phyloP scores from a whole-genome alignment of 2,113 vertebrate genomes.

The Myotis davidii region DNA sequence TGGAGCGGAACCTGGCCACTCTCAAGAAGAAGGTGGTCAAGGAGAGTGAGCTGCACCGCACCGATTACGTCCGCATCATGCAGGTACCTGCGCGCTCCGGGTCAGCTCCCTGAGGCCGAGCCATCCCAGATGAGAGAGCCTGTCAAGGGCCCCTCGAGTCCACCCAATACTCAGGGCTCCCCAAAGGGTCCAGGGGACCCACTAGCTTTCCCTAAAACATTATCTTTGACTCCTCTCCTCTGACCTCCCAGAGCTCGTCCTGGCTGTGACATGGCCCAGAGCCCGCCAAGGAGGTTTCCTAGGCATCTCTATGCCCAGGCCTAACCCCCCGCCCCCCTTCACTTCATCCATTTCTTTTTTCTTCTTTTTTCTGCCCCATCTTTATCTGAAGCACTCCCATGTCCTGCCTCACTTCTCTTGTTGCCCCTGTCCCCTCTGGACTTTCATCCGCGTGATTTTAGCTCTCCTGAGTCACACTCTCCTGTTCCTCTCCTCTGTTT shows the following conservation, averaged over 20 bases:
- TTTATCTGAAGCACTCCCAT: background rate
- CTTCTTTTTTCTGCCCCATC: background rate
- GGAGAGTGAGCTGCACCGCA: conserved; percentile 87
- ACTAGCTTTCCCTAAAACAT: background rate
- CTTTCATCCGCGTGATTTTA: background rate
- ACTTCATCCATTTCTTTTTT: background rate
- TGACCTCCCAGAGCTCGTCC: background rate
- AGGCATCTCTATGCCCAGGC: background rate
- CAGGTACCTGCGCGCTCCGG: conserved; percentile 83
- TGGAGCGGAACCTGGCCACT: conserved; percentile 89
- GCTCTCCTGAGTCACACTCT: background rate
- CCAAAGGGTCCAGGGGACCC: too few relatives aligned
- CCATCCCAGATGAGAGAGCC: background rate
- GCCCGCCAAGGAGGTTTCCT: background rate
- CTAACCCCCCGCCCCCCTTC: background rate
- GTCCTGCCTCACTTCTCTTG: background rate
- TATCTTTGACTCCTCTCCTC: background rate
- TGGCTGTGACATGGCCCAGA: background rate
- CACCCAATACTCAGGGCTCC: background rate
- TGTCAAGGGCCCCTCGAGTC: background rate
- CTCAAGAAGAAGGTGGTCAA: conserved; percentile 89
- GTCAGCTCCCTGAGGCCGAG: rapidly evolving
- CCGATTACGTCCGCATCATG: conserved; percentile 88
- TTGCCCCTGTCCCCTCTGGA: background rate
- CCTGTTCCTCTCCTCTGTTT: background rate